Evolutionary conservation across 2,888 invertebrate species (phyloP), one percentile per base, ranked within the genome.

Genomic region (Hedya salicella): DNA sequence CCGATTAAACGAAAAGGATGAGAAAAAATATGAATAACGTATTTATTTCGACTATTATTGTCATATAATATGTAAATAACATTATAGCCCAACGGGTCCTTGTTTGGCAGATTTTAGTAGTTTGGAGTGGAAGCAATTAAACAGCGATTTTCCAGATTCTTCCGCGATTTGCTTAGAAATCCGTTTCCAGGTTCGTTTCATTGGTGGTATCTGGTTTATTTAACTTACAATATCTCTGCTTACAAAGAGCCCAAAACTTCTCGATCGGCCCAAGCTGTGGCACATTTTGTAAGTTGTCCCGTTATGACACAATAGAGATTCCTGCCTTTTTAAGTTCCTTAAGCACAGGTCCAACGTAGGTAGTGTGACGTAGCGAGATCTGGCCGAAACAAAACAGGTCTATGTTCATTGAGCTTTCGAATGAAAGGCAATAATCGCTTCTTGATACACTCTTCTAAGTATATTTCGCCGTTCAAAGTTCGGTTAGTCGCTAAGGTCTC

Each of bases 141-240:
- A n/a, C n/a, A 48, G 13, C 13, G 21, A 21, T 48, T 21, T 48
- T 21, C 21, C 21, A 48, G 21, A 48, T 48, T 48, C 21, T 13
- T 2, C 21, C 13, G 48, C 21, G 4, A 48, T n/a, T 13, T 48
- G 13, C 48, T 48, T 21, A 13, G 48, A 48, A 21, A 21, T n/a
- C 42, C 42, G 42, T 14, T n/a, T n/a, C n/a, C n/a, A n/a, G n/a
- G n/a, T n/a, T n/a, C n/a, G n/a, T n/a, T 42, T 42, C 16, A 48
- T 48, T n/a, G 21, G 21, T 48, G 21, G 48, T 48, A 13, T 13
- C 48, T 21, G 21, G 48, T 48, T 48, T 48, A 48, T 21, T 48
- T 21, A 21, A 48, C 21, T 48, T 21, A 5, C 48, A 48, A 48
- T 48, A 48, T 21, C 48, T 21, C 0, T 46, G 46, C 17, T 48